Evolutionary conservation across 2,888 invertebrate genomes (phyloP), one percentile per base, ranked within the genome.

Genomic region (Ormyrus rosae): DNA sequence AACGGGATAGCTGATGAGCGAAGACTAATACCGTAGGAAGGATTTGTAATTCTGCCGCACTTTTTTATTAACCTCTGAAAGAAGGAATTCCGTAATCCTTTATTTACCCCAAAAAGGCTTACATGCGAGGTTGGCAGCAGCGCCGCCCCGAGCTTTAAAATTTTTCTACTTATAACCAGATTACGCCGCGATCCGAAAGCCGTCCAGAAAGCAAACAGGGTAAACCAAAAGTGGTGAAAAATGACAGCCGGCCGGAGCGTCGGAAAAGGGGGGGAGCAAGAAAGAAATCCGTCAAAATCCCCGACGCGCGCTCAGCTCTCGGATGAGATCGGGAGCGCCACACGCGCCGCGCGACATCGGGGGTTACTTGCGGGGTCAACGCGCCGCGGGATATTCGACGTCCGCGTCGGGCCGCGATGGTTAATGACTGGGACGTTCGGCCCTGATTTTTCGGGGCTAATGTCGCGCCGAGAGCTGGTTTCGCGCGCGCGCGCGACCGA

Each of bases 361-460:
- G 67, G 64, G 65, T 65, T 65, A 67, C 69, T 34, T 63, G 60
- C 56, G 10, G 70, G 53, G 64, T 73, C 64, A 79, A 53, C 70
- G 51, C 48, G 51, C 64, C 73, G 58, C 65, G 55, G 74, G 48
- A 65, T 51, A 75, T 10, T 58, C 60, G 70, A 74, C 65, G 60
- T 63, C 34, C 34, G 34, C 34, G 34, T 34, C 34, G 3, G 34
- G 34, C 34, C 34, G 34, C 65, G 68, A 79, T 74, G 51, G 73
- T 79, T 72, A 80, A 80, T 74, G 74, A 80, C 70, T 60, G 69
- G 51, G 72, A 34, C 2, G 34, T 8, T 65, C 65, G 19, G 64
- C 70, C 64, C 48, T 55, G 61, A 70, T 79, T 74, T 67, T 65
- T 65, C 68, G 50, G 53, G 61, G 51, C 48, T 77, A 70, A 76